Percentiles rank a stretch among this genome's conserved stretches.
Conservation (phyloP, 2,797 vertebrate genomes). For the Anas bahamensis region DNA sequence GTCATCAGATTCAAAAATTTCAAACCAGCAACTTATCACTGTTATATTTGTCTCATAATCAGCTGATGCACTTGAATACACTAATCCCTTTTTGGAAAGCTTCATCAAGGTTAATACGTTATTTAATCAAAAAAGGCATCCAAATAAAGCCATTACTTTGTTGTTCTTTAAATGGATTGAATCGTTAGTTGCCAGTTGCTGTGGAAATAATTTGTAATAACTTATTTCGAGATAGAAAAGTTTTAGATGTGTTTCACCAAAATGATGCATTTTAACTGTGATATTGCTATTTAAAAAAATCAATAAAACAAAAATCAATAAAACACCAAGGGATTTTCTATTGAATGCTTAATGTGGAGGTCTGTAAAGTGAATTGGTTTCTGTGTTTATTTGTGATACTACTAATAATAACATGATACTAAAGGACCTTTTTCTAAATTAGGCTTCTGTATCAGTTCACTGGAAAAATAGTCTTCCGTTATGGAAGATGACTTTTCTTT, state of each 20-base stretch:
- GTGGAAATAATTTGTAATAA: constrained; percentile 55
- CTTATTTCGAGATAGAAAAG: constrained; percentile 25
- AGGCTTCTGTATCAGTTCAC: constrained; percentile 56
- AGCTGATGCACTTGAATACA: constrained; percentile 45
- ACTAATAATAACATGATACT: constrained; percentile 67
- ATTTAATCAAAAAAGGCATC: constrained; percentile 67
- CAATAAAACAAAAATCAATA: constrained; percentile 58
- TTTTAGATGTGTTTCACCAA: constrained; percentile 43
- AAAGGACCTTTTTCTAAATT: constrained; percentile 55
- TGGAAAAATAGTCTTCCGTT: constrained; percentile 57
- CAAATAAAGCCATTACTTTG: constrained; percentile 64
- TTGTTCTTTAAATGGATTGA: constrained; percentile 60
- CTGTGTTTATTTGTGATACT: constrained; percentile 70
- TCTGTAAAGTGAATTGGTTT: constrained; percentile 60
- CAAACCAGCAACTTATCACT: constrained; percentile 37
- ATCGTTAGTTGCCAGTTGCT: constrained; percentile 48
- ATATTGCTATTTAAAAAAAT: constrained; percentile 65
- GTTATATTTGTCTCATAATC: constrained; percentile 56
- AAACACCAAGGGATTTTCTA: constrained; percentile 52
- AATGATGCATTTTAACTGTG: constrained; percentile 48
- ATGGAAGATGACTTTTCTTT: constrained; percentile 54
- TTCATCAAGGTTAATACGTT: constrained; percentile 72
- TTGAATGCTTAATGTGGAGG: constrained; percentile 63
- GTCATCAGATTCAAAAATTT: constrained; percentile 62
- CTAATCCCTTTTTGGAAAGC: constrained; percentile 62